phyloP scores from a whole-genome alignment of 2,797 vertebrate species.

The Esox masquinongy region DNA sequence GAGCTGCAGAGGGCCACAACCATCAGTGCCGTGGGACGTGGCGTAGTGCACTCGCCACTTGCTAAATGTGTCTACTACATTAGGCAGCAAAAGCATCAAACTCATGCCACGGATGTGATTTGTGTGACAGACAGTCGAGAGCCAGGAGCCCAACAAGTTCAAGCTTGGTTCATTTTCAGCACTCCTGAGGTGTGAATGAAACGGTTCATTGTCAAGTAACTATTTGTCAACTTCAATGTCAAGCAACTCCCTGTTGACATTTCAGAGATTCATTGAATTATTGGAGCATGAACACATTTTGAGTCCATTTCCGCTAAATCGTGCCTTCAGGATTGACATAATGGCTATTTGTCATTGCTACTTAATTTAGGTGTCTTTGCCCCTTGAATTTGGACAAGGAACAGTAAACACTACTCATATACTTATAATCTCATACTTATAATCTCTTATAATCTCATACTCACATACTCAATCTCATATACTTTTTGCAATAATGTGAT shows the following conservation, averaged over 20 bases:
- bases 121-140: background rate
- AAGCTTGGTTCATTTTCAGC: no score
- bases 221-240: background rate
- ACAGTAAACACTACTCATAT: background rate
- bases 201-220: background rate
- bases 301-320: background rate
- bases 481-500: background rate
- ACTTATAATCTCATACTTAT: no score
- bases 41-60: background rate
- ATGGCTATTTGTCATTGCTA: background rate
- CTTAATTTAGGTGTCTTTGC: background rate
- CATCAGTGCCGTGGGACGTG: background rate
- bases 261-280: background rate
- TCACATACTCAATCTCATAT: background rate
- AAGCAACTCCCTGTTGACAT: background rate
- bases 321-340: background rate
- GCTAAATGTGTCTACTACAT: background rate
- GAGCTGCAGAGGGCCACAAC: background rate
- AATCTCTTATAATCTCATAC: no score
- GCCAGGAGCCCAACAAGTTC: no score
- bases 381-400: background rate
- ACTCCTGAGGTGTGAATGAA: no score
- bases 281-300: background rate
- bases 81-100: background rate
- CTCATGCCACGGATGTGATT: background rate